Evolutionary conservation across 2,797 vertebrate genomes (phyloP), one percentile per base, ranked within the genome.

Genomic region (Nannoperca australis): DNA sequence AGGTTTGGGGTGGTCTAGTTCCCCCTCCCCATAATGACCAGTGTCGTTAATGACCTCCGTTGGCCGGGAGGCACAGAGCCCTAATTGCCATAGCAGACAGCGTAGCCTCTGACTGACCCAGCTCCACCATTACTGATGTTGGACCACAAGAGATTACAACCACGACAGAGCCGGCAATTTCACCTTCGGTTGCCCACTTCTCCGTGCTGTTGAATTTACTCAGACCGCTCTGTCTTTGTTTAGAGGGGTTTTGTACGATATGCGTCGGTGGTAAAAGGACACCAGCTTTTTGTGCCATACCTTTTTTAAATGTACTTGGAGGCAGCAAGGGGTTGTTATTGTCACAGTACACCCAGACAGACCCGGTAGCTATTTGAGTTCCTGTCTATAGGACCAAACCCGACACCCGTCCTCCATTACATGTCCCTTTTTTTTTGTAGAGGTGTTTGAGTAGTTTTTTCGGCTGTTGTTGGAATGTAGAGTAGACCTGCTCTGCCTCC

Each of bases 51-150:
- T 92, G 92, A 93, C 92, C 94, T 84, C 85, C 84, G 77, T 77
- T 86, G 81, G 86, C 91, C 88, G 36, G 78, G 84, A 90, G 90
- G 87, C 85, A 85, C 74, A 55, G 70, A 76, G 70, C 64, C 84
- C 81, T 94, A 92, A 94, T 94, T 93, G 93, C 87, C 63, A 38
- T 70, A 86, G 85, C 93, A 95, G 92, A 93, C 93, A 53, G 85
- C 44, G 49, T 93, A 88, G 89, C 93, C 93, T 81, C 86, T 56
- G 75, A 67, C 85, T 95, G 93, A 95, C 94, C 95, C 82, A 40
- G 73, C 85, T 50, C 54, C 14, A 3, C 81, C 70, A 86, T 90
- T 88, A 89, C 82, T 77, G 71, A 84, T 76, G 74, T 50, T 85
- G 58, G 70, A 87, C 91, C 88, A 77, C 86, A 69, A 67, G 80